Evolutionary conservation across 2,797 vertebrate species (phyloP), one percentile per base, ranked within the genome.

Genomic region (Acridotheres tristis): DNA sequence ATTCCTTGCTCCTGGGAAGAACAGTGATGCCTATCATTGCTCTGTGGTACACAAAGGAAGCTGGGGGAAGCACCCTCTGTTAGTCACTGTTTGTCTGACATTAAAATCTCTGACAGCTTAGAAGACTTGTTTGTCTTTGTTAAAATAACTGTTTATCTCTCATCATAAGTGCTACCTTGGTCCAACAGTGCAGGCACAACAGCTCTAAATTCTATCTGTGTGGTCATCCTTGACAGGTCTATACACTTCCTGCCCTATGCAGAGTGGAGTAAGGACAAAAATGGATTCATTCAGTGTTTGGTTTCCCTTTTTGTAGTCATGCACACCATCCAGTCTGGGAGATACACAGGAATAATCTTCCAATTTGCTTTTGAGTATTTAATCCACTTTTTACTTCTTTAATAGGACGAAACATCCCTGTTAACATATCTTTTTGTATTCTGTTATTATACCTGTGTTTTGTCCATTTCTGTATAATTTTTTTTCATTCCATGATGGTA

Each of bases 61-160:
- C 27, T 88, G 80, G 20, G 45, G 48, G 79, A 93, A 90, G 48
- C 55, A 84, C 62, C 15, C 23, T 30, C 66, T 79, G 14, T 95
- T 95, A 95, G 74, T 96, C 86, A 90, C 51, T 82, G 30, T 67
- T 94, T 66, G 42, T 48, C 55, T 84, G 83, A 86, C 13, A 13
- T 87, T 91, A 91, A 93, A 96, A 93, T 59, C 59, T 71, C 77
- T 38, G 32, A 20, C 55, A 50, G 15, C 38, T 81, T 63, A 69
- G 80, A 57, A 86, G n/a, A 73, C 20, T 76, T 90, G 69, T 90
- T 95, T 91, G n/a, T 50, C 45, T 90, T 82, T 79, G 32, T 90
- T 90, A 85, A 93, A 95, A 87, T 73, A 90, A 61, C 34, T 89
- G 63, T 91, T 96, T 94, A 90, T 93, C 75, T 83, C 59, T 76